These are phyloP conservation scores for Discoglossus pictus DNA, from an alignment of 2,797 vertebrate species.

Conservation along the genomic window DNA sequence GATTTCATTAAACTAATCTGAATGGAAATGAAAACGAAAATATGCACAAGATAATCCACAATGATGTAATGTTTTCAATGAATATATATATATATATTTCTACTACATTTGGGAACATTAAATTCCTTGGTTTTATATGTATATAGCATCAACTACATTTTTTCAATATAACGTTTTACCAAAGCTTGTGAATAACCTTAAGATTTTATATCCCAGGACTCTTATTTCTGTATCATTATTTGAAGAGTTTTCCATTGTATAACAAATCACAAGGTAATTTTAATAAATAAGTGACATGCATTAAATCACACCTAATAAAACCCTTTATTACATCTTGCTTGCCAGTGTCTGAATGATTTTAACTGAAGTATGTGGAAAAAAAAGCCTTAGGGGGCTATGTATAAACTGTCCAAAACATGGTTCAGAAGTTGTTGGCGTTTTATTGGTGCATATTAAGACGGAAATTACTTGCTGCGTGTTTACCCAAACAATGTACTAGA, in stretches of 20 bases:
- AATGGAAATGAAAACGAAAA: conserved; percentile 12
- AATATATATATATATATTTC: background rate
- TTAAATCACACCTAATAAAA: conserved; percentile 41
- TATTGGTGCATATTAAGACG: no score
- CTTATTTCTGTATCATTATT: conserved; percentile 25
- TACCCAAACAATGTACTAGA: no score
- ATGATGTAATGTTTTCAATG: conserved; percentile 22
- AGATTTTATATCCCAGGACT: conserved; percentile 13
- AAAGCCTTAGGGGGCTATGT: background rate
- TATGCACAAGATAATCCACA: conserved; percentile 11
- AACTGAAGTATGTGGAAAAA: background rate
- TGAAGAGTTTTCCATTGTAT: conserved; percentile 35
- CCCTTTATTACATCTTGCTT: conserved; percentile 28
- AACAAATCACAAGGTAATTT: conserved; percentile 35
- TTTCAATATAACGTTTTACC: background rate
- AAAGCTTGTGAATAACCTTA: conserved; percentile 5
- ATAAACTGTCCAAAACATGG: background rate
- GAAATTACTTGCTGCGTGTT: no score
- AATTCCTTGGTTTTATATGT: conserved; percentile 9
- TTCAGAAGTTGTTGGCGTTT: no score
- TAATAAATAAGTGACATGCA: conserved; percentile 29
- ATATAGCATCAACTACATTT: conserved; percentile 18
- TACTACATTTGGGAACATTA: conserved; percentile 1
- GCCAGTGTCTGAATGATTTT: conserved; percentile 31
- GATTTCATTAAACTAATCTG: conserved; percentile 9